These are phyloP conservation scores for Cottoperca gobio DNA, from an alignment of 2,797 vertebrate species.

Conservation along the genomic window DNA sequence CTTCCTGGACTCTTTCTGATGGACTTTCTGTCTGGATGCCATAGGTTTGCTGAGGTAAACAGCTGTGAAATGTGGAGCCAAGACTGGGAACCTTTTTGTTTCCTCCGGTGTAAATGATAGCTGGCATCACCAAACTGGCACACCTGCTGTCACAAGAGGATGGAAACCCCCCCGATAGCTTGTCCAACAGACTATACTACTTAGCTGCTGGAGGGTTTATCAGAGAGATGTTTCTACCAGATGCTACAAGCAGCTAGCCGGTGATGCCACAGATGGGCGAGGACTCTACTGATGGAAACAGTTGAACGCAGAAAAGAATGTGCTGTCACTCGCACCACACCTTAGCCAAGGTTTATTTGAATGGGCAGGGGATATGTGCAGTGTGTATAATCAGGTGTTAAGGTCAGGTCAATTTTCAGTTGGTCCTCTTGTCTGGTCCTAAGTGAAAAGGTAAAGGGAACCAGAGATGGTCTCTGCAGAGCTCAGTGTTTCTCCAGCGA, in stretches of 20 bases:
- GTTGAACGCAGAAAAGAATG: background rate
- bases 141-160: constrained; percentile 39
- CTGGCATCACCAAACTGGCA: constrained; percentile 26
- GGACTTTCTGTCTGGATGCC: constrained; percentile 29
- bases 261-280: constrained; percentile 14
- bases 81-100: constrained; percentile 13
- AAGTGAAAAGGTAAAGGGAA: background rate
- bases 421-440: background rate
- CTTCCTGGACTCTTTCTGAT: constrained; percentile 7
- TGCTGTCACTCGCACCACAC: constrained; percentile 1
- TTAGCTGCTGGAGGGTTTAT: constrained; percentile 22
- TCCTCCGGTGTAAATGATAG: constrained; percentile 20
- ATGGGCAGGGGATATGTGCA: background rate
- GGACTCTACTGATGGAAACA: constrained; percentile 4
- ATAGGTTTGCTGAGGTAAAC: constrained; percentile 27
- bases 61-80: constrained; percentile 35
- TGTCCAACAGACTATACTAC: constrained; percentile 31
- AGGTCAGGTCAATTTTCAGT: background rate
- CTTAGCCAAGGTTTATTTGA: background rate
- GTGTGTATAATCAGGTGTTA: background rate
- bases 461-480: background rate
- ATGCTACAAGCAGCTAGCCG: constrained; percentile 10
- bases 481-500: background rate
- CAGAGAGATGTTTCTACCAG: constrained; percentile 11
- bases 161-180: constrained; percentile 21